Base-by-base conservation (phyloP, 2,888 invertebrate species). In the Heteropelma amictum region DNA sequence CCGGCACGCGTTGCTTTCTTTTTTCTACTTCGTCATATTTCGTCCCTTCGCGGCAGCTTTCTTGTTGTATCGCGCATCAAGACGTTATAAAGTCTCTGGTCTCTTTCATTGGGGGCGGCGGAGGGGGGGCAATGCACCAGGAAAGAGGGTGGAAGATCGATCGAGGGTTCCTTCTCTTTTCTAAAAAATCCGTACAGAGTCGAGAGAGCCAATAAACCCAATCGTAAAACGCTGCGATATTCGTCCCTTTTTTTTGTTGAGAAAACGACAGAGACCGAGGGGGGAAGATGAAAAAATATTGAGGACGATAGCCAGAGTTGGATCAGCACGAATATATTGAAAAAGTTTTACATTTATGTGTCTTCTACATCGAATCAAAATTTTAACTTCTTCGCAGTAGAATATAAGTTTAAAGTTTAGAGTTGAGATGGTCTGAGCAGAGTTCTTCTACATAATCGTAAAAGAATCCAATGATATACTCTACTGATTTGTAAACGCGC, bases 51-150 rank as follows among this genome's bases (percentile, higher is more conserved):
- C 76, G 68, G 63, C 67, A n/a, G 64, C 69, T 78, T 82, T 80
- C 63, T 82, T 77, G 80, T 83, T 81, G 67, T 80, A 68, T 76
- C 79, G 72, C 60, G 68, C 77, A 83, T 83, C 84, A 74, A 80
- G 83, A 82, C 77, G 80, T 80, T 80, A 79, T 76, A 80, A 79
- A 78, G 81, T 79, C 72, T 72, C 73, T 12, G 56, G n/a, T n/a
- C n/a, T 21, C 54, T 53, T 35, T 61, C 28, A 21, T 38, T 12
- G 17, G 6, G 23, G 51, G n/a, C n/a, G n/a, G n/a, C n/a, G n/a
- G n/a, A n/a, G n/a, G n/a, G n/a, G n/a, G n/a, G n/a, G n/a, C n/a
- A 45, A 33, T 23, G 12, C 8, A 17, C n/a, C 12, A 38, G 58
- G 21, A 45, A 64, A 33, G 65, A 35, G 67, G 65, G 33, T 67